Conservation (phyloP, 2,888 invertebrate genomes). For the Pyrocoelia pectoralis region DNA sequence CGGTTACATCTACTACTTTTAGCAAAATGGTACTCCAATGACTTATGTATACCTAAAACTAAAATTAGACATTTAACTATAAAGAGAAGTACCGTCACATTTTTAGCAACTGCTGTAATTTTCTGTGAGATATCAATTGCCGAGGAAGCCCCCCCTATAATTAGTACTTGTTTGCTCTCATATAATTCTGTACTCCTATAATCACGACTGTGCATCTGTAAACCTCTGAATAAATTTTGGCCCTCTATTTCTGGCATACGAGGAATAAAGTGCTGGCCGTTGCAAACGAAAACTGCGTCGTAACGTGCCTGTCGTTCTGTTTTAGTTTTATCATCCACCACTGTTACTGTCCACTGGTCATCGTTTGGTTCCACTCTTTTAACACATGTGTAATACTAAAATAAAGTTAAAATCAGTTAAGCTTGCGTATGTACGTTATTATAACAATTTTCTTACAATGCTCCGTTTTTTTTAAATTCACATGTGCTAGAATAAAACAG, state of each 20-base stretch:
- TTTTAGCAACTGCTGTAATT: slow-evolving; percentile 33
- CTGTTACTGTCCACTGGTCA: slow-evolving; percentile 68
- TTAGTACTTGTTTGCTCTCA: slow-evolving; percentile 71
- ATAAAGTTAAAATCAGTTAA: no score
- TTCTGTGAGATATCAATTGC: slow-evolving; percentile 75
- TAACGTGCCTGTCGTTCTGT: slow-evolving; percentile 60
- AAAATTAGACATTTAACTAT: not conserved
- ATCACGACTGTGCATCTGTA: slow-evolving; percentile 80
- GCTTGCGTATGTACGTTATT: no score
- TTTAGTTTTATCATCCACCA: slow-evolving; percentile 63
- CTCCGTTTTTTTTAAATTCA: no score
- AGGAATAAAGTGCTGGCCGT: slow-evolving; percentile 38
- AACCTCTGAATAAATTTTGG: slow-evolving; percentile 69
- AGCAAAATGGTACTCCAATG: slow-evolving; percentile 29
- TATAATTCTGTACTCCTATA: slow-evolving; percentile 78
- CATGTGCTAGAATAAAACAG: no score
- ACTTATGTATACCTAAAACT: slow-evolving; percentile 50
- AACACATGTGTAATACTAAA: not conserved
- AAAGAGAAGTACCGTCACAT: slow-evolving; percentile 4
- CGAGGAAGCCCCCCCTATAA: slow-evolving; percentile 88
- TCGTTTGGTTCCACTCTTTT: slow-evolving; percentile 48
- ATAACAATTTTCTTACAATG: no score
- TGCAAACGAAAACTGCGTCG: slow-evolving; percentile 74
- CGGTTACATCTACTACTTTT: slow-evolving; percentile 61
- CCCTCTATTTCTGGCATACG: slow-evolving; percentile 76